Conservation (phyloP, 35 echinoderm and acorn worm genomes). For the Apostichopus japonicus region DNA sequence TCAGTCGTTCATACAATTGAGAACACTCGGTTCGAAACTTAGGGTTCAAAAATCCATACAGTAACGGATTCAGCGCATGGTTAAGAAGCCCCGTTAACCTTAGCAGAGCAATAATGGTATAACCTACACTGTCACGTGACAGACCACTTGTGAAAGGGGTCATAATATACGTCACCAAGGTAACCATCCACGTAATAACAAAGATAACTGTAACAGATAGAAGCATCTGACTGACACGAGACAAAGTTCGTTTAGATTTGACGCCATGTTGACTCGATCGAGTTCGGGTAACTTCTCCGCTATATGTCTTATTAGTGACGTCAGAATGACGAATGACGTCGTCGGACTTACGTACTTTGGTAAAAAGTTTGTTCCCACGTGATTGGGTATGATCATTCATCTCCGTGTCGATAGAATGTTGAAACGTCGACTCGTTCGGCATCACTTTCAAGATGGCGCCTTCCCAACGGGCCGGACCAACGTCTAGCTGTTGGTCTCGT, state of each 20-base stretch:
- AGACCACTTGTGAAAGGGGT: neutral
- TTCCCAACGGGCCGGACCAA: too few species aligned
- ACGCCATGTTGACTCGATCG: too few species aligned
- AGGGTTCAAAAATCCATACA: slow-evolving; percentile 43
- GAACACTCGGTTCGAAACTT: slow-evolving; percentile 24
- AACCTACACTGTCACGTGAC: neutral
- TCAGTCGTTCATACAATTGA: neutral
- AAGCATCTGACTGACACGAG: slow-evolving; percentile 38
- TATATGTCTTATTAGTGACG: too few species aligned
- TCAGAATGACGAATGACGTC: too few species aligned
- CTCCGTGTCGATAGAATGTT: too few species aligned
- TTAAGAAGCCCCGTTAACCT: slow-evolving; percentile 22
- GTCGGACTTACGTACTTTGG: too few species aligned
- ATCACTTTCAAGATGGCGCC: too few species aligned
- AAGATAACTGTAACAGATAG: slow-evolving; percentile 18
- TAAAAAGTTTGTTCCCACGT: too few species aligned
- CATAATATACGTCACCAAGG: neutral
- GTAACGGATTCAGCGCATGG: slow-evolving; percentile 27
- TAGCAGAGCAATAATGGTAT: neutral
- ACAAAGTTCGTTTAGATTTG: neutral
- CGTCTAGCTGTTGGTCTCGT: too few species aligned
- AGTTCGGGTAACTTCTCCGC: too few species aligned
- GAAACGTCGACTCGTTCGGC: too few species aligned
- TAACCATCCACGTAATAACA: slow-evolving; percentile 9
- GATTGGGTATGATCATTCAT: too few species aligned